Base-by-base conservation (phyloP, 1,140 invertebrate genomes). In the Papilio polytes region DNA sequence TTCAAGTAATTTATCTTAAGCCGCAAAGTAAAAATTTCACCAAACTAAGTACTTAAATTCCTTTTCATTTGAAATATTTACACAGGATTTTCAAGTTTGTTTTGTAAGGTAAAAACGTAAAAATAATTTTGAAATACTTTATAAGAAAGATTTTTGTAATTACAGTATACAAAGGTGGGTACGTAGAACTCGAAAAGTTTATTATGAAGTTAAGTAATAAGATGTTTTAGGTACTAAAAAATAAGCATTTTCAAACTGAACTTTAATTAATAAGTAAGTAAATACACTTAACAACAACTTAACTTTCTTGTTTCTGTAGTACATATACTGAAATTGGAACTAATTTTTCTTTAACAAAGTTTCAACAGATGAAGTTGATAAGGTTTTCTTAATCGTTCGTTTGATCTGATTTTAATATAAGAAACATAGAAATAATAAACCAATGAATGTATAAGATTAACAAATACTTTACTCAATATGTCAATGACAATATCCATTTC, bases 401-500 rank as follows among this genome's bases (percentile, higher is more conserved):
- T 46, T 13, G 0, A 51, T 15, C 15, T 15, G 48, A 13, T 51
- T 51, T 51, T 51, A 18, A 51, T 51, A 51, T 51, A 15, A 51
- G 15, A 13, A 51, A 51, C n/a, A 1, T 20, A 56, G 18, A 56
- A 20, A 20, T 3, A 20, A 56, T n/a, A 56, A 56, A 18, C n/a
- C 0, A 0, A 20, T 59, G 15, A 51, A 3, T 18, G 53, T 15
- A 18, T 56, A 56, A 20, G 1, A 12, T 4, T 63, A 22, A 63
- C 22, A 20, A 48, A 48, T 74, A 44, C 41, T 46, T 46, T 2
- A 74, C 73, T 26, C 46, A n/a, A 74, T 74, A 46, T 51, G 10
- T 72, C 70, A 72, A 41, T 7, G 18, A 80, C 63, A 66, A 82
- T 84, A 83, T 81, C 74, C 85, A 80, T 74, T 84, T 85, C 36